Conservation (phyloP, 2,888 invertebrate species). For the Drosophila buzzatii region DNA sequence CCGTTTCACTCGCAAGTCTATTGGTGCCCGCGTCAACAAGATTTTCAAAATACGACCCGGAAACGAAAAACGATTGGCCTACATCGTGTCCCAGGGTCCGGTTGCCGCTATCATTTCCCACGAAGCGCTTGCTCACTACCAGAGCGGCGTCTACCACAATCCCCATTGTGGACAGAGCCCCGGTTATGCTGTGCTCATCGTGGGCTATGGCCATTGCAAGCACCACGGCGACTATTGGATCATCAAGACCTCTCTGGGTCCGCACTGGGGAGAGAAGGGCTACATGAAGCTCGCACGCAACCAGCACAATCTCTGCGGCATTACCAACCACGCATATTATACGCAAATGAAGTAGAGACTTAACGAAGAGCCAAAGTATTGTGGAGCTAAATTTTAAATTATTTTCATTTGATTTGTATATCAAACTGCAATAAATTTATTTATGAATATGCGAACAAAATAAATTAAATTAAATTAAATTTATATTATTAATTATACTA, state of each 20-base stretch:
- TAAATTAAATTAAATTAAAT: background rate
- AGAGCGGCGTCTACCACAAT: conserved; percentile 22
- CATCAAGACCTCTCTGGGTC: conserved; percentile 29
- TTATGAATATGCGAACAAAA: background rate
- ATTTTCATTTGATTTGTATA: no score
- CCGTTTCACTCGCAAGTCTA: background rate
- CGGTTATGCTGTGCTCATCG: conserved; percentile 33
- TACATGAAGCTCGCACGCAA: conserved; percentile 41
- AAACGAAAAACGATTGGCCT: conserved; percentile 25
- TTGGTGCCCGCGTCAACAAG: conserved; percentile 12
- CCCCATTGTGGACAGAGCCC: conserved; percentile 1
- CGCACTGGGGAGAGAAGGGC: conserved; percentile 29
- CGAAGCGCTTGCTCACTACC: conserved; percentile 10
- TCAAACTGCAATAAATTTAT: no score
- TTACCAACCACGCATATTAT: conserved; percentile 28
- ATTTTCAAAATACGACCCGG: background rate
- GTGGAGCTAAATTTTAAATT: background rate
- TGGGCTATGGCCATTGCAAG: conserved; percentile 34
- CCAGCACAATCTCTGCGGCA: conserved; percentile 36
- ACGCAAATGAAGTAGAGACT: conserved; percentile 7
- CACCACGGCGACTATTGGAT: conserved; percentile 38
- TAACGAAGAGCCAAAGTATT: background rate
- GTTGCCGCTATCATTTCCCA: conserved; percentile 35
- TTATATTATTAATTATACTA: no score
- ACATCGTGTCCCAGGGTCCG: conserved; percentile 19